phyloP scores from a whole-genome alignment of 2,797 vertebrate genomes.

The Momotus momota region DNA sequence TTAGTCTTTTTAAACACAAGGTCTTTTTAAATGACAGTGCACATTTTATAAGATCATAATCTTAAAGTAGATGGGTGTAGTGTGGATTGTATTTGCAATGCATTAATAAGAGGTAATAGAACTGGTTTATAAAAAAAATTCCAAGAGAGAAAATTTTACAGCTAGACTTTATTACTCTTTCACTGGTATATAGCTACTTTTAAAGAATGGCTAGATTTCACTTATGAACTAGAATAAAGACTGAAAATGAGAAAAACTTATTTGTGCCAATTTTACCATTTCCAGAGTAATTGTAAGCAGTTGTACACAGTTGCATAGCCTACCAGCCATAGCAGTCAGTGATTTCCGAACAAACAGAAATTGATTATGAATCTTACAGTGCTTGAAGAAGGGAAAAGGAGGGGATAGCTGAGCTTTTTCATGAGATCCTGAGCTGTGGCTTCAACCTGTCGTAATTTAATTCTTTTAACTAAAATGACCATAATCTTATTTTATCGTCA shows the following conservation, averaged over 20 bases:
- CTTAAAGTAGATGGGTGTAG: not conserved
- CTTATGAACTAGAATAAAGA: not conserved
- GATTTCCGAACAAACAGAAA: constrained; percentile 8
- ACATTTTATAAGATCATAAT: not conserved
- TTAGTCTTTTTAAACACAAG: not conserved
- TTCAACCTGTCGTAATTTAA: not conserved
- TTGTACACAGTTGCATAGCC: not conserved
- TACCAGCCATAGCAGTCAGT: not conserved
- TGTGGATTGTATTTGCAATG: not conserved
- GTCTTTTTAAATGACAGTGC: not conserved
- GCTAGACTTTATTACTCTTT: not conserved
- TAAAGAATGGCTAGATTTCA: not conserved
- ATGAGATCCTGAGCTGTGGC: not conserved
- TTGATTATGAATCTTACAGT: not conserved
- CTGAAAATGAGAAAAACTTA: not conserved
- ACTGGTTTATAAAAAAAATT: constrained; percentile 21
- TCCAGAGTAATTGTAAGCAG: not conserved
- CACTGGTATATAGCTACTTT: not conserved
- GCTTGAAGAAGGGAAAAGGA: not conserved
- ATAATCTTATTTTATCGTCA: not conserved
- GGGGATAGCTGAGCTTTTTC: not conserved
- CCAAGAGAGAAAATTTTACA: constrained; percentile 14
- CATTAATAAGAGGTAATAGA: constrained; percentile 7
- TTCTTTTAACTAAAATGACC: not conserved
- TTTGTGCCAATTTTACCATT: not conserved